Conservation (phyloP, 2,888 invertebrate genomes). For the Watsonalla binaria region DNA sequence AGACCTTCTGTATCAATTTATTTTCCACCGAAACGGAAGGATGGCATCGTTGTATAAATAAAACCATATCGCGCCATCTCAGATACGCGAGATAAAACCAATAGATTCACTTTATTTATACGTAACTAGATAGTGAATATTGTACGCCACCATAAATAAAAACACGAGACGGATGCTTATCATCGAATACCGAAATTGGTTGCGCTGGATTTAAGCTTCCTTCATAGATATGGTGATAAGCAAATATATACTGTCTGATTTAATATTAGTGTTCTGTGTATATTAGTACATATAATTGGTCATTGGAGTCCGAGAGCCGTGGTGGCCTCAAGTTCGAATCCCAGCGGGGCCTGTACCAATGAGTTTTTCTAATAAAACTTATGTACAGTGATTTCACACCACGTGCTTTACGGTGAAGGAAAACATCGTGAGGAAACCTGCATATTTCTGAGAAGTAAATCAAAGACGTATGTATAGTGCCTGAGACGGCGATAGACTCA, state of each 20-base stretch:
- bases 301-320: too few species aligned
- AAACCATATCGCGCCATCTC: conserved; percentile 37
- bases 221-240: conserved; percentile 27
- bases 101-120: conserved; percentile 54
- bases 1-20: conserved; percentile 17
- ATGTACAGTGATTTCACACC: too few species aligned
- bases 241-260: background rate
- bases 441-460: too few species aligned
- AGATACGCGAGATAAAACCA: conserved; percentile 46
- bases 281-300: too few species aligned
- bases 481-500: too few species aligned
- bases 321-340: too few species aligned
- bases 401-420: too few species aligned
- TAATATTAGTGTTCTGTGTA: background rate
- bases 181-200: conserved; percentile 43
- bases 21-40: conserved; percentile 17
- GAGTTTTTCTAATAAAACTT: too few species aligned
- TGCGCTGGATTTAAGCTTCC: conserved; percentile 29
- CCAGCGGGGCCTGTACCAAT: too few species aligned
- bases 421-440: too few species aligned
- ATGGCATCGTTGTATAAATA: conserved; percentile 42
- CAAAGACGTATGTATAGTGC: too few species aligned
- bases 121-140: conserved; percentile 49
- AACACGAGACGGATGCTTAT: conserved; percentile 50
- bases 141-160: conserved; percentile 54